phyloP scores from a whole-genome alignment of 2,797 vertebrate species.

The Streptopelia turtur region DNA sequence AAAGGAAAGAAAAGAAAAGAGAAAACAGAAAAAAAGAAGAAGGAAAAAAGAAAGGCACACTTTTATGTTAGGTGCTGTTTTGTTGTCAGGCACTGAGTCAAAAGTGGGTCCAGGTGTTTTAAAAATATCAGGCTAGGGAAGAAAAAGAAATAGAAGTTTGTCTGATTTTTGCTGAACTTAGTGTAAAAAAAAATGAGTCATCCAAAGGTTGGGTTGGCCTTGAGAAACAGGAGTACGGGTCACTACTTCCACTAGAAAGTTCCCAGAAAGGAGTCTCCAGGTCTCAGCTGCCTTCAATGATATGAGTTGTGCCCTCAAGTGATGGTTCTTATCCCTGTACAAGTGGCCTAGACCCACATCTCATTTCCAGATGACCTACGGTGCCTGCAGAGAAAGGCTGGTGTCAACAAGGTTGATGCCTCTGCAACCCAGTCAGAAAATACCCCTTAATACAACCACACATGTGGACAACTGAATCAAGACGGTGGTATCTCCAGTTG shows the following conservation, averaged over 20 bases:
- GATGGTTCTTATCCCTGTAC: background rate
- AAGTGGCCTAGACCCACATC: background rate
- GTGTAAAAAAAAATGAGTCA: background rate
- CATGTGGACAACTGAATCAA: background rate
- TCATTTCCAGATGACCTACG: background rate
- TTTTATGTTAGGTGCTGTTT: background rate
- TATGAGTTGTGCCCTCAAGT: background rate
- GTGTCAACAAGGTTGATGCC: background rate
- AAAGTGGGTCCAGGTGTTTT: background rate
- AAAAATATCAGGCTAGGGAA: background rate
- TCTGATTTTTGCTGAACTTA: background rate
- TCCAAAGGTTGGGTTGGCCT: background rate
- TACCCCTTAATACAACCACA: fast-evolving
- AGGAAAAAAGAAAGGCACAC: too few relatives aligned
- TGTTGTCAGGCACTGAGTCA: background rate
- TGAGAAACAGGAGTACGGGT: background rate
- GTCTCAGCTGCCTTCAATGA: background rate
- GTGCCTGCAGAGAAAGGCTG: background rate
- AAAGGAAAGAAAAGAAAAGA: too few relatives aligned
- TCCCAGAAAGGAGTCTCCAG: background rate
- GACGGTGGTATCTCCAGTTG: background rate
- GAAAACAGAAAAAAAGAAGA: too few relatives aligned
- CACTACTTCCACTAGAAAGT: background rate
- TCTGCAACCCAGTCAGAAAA: background rate
- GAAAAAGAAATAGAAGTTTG: background rate